Evolutionary conservation across 2,113 vertebrate genomes (phyloP).

Genomic region (human (Homo sapiens)): DNA sequence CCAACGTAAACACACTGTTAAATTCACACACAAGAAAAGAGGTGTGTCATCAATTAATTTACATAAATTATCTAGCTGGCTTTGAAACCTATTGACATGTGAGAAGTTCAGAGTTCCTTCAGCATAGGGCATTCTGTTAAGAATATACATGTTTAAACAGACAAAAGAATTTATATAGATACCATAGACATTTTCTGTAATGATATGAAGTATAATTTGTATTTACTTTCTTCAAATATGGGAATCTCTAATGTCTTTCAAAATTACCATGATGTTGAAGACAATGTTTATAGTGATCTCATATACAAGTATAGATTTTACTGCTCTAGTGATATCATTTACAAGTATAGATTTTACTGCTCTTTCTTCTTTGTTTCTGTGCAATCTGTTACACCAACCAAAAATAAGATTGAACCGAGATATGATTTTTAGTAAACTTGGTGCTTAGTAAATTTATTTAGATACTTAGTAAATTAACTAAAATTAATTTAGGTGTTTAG

Average conservation of each 20-base stretch:
- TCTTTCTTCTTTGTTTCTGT: background rate
- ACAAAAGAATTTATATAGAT: background rate
- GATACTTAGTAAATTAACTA: no score
- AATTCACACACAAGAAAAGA: background rate
- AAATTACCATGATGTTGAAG: background rate
- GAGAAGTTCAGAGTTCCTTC: background rate
- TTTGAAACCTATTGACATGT: slow-evolving; percentile 1
- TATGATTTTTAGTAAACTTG: background rate
- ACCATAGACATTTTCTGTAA: background rate
- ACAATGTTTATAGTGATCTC: background rate
- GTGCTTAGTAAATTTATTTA: no score
- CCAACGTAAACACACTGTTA: background rate
- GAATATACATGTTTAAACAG: background rate
- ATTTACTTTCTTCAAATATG: background rate
- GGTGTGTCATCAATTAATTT: background rate
- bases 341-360: background rate
- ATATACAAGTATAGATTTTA: background rate
- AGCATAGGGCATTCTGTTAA: background rate
- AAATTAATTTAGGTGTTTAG: background rate
- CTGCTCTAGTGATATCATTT: background rate
- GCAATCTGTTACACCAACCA: background rate
- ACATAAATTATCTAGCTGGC: background rate
- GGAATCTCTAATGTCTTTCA: background rate
- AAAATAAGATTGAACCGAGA: background rate
- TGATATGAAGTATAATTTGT: background rate